Evolutionary conservation across 2,113 vertebrate genomes (phyloP).

Genomic region (Sylvietta virens): DNA sequence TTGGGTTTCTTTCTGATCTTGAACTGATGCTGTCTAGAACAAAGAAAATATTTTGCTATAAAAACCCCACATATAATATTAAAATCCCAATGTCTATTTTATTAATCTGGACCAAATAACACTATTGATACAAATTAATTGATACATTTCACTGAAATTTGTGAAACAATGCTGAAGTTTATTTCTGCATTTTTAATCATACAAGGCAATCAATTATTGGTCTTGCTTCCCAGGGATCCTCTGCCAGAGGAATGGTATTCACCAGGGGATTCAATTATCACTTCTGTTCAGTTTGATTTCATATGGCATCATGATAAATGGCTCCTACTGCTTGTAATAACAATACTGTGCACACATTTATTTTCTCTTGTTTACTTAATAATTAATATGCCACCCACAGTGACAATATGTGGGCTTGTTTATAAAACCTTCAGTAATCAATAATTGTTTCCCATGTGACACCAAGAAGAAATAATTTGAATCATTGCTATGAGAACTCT

Average conservation of each 20-base stretch:
- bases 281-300: conserved; percentile 44
- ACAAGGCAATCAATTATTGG: background rate
- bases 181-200: conserved; percentile 7
- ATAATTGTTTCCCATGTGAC: background rate
- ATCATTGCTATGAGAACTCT: background rate
- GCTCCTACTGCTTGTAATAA: background rate
- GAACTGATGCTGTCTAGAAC: background rate
- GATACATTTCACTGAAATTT: background rate
- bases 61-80: accelerated
- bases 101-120: background rate
- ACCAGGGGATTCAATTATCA: conserved; percentile 34
- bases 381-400: conserved; percentile 44
- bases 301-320: conserved; percentile 32
- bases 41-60: background rate
- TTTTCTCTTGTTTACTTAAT: conserved; percentile 56
- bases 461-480: background rate
- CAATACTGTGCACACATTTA: conserved; percentile 14
- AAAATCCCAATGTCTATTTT: background rate
- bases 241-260: conserved; percentile 1
- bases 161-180: background rate
- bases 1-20: background rate
- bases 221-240: background rate
- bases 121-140: background rate
- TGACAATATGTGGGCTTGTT: conserved; percentile 19
- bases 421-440: conserved; percentile 36